Evolutionary conservation across 2,113 vertebrate genomes (phyloP), one percentile per base, ranked within the genome.

Genomic region (Lampris incognitus): DNA sequence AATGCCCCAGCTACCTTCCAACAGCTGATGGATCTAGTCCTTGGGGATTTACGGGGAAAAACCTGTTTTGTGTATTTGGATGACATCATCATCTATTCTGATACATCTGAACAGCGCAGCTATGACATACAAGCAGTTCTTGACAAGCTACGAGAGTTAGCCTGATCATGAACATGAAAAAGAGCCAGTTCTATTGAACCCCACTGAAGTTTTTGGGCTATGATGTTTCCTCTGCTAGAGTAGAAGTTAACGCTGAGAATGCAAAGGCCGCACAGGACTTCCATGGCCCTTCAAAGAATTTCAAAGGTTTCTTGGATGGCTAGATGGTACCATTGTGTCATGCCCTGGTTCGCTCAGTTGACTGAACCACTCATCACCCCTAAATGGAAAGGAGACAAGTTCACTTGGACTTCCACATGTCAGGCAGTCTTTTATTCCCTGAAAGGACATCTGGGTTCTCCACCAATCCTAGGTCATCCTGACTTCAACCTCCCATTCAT

Each of bases 51-150:
- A 3, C 46, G 50, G 36, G 10, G 68, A 5, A 65, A 64, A 1
- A 71, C 48, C 2, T 71, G 76, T 40, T 79, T 73, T 62, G 64
- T 79, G 1, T 79, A 73, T 11, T 38, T 66, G 9, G 69, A 79
- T 66, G 57, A 74, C 44, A 69, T 80, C 8, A 74, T 80, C 5
- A 13, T 81, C 0, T 80, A 58, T 36, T 81, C 78, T 2, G 8
- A 5, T 0, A 24, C 66, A 36, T 4, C 6, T 5, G 38, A 51
- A 37, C 59, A 65, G 9, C 78, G 70, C 42, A 13, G 74, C 6
- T 41, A 57, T n/a, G 65, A 80, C 40, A 66, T 74, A 5, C 40
- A 73, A 39, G 42, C 58, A 4, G 57, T 69, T 2, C 48, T 74
- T 5, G 5, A 37, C 3, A 69, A 63, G 44, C 59, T 80, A 4